Evolutionary conservation across 2,888 invertebrate species (phyloP).

Genomic region (Meliscaeva auricollis): DNA sequence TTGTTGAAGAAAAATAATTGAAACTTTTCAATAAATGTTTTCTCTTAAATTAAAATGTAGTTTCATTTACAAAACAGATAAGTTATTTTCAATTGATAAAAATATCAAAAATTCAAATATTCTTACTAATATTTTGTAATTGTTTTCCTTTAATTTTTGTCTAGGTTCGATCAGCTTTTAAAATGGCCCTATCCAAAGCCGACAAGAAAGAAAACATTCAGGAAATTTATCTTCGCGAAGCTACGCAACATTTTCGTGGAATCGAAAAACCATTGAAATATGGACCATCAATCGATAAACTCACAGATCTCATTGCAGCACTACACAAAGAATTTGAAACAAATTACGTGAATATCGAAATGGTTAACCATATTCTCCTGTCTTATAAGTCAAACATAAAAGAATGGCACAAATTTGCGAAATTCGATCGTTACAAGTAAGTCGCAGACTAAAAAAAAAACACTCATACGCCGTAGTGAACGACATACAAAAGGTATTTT

Average conservation of each 20-base stretch:
- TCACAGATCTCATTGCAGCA: slow-evolving; percentile 88
- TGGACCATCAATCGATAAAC: slow-evolving; percentile 83
- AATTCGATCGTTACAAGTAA: slow-evolving; percentile 96
- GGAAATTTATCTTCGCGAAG: slow-evolving; percentile 82
- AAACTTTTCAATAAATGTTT: no score
- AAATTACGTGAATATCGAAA: slow-evolving; percentile 95
- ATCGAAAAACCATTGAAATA: slow-evolving; percentile 83
- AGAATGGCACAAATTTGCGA: slow-evolving; percentile 97
- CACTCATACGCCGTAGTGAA: not conserved
- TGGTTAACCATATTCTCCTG: slow-evolving; percentile 91
- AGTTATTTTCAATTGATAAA: no score
- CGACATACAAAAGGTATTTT: not conserved
- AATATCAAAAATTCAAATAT: no score
- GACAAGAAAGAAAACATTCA: slow-evolving; percentile 80
- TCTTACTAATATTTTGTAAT: no score
- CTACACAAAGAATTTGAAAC: slow-evolving; percentile 91
- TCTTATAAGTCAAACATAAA: slow-evolving; percentile 93
- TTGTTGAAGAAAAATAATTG: no score
- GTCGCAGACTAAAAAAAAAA: not conserved
- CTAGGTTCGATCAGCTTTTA: slow-evolving; percentile 81
- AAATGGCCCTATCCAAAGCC: slow-evolving; percentile 82
- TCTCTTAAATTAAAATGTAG: no score
- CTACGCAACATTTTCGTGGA: slow-evolving; percentile 82
- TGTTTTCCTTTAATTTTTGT: not conserved
- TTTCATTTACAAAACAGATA: no score